Percentiles rank a stretch among this genome's conserved stretches.
These are phyloP conservation scores for Drosophila suzukii DNA, from an alignment of 1,140 invertebrate species.

Conservation along the genomic window DNA sequence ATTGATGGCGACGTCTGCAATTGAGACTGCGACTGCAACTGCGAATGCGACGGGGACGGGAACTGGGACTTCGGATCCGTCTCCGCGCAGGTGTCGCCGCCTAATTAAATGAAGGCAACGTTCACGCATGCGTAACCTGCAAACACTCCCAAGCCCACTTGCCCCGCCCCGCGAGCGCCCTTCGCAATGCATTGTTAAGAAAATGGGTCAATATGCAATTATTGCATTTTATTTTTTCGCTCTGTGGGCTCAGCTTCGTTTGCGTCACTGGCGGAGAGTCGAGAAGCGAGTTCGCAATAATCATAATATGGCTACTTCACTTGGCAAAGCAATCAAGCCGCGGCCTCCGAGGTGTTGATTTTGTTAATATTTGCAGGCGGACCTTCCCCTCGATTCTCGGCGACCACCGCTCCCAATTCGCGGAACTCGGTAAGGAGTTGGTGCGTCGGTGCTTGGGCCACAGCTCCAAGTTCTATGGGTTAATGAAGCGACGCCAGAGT, in stretches of 20 bases:
- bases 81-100: constrained; percentile 71
- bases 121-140: constrained; percentile 77
- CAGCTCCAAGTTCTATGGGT: constrained; percentile 18
- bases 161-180: constrained; percentile 24
- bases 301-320: constrained; percentile 64
- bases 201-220: constrained; percentile 81
- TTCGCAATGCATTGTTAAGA: constrained; percentile 55
- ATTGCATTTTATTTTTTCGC: constrained; percentile 64
- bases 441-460: constrained; percentile 13
- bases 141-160: constrained; percentile 25
- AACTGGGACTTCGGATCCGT: constrained; percentile 11
- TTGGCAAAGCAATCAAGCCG: constrained; percentile 57
- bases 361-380: constrained; percentile 58
- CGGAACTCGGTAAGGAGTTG: constrained; percentile 13
- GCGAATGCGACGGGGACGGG: neutral
- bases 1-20: constrained; percentile 75
- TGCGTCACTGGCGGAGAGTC: constrained; percentile 46
- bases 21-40: constrained; percentile 36
- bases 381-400: neutral
- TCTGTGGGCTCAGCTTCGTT: constrained; percentile 47
- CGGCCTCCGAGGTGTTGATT: constrained; percentile 55
- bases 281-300: constrained; percentile 41
- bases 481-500: constrained; percentile 19
- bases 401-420: constrained; percentile 12
- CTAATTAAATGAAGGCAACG: constrained; percentile 81